Evolutionary conservation across 2,797 vertebrate genomes (phyloP).

Genomic region (Pithecia hirsuta): DNA sequence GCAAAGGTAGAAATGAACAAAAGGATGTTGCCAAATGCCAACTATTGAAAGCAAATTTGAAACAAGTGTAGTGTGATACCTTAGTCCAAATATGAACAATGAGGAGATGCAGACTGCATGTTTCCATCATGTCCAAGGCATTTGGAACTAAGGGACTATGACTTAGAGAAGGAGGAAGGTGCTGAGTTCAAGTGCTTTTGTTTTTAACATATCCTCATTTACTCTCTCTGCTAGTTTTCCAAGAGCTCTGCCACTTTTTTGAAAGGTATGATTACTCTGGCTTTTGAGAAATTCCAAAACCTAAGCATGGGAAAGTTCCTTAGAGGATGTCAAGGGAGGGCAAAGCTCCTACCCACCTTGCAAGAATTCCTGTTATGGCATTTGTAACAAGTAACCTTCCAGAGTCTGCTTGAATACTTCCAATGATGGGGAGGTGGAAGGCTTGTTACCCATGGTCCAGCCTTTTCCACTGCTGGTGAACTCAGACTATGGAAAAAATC

Average conservation of each 20-base stretch:
- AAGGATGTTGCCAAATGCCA: not conserved
- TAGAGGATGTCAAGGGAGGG: not conserved
- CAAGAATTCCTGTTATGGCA: not conserved
- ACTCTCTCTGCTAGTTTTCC: not conserved
- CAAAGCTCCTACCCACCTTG: not conserved
- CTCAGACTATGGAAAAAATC: not conserved
- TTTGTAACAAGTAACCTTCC: not conserved
- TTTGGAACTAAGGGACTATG: not conserved
- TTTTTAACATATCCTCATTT: constrained; percentile 36
- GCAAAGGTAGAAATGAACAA: not conserved
- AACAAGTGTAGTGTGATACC: not conserved
- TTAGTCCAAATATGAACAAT: not conserved
- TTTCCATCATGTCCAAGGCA: not conserved
- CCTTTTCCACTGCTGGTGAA: not conserved
- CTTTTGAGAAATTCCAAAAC: not conserved
- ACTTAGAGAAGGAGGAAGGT: not conserved
- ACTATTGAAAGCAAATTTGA: not conserved
- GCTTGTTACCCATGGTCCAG: not conserved
- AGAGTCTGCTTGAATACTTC: not conserved
- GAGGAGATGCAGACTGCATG: not conserved
- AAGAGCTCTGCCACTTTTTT: not conserved
- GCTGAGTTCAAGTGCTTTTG: not conserved
- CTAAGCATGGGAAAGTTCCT: not conserved
- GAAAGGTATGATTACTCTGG: not conserved
- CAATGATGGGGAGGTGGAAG: not conserved